Conservation (phyloP, 2,113 vertebrate species). For the Sprattus sprattus region DNA sequence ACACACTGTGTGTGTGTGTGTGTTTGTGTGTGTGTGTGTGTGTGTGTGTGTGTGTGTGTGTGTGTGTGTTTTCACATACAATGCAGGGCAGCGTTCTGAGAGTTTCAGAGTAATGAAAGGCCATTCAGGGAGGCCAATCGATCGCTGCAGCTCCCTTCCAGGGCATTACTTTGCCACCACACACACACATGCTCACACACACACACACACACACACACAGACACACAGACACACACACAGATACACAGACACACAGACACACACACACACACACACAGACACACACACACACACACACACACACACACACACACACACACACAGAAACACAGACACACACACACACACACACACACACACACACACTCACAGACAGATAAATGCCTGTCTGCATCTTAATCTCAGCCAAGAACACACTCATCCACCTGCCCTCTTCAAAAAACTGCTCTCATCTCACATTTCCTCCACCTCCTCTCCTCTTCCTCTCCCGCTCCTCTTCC, state of each 20-base stretch:
- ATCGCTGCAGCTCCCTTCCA: constrained; percentile 42
- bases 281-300: background rate
- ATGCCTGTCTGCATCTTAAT: constrained; percentile 43
- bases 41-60: background rate
- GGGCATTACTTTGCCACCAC: constrained; percentile 18
- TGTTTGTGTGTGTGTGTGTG: background rate
- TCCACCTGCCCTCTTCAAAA: background rate
- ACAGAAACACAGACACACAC: background rate
- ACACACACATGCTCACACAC: constrained; percentile 27
- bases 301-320: constrained; percentile 32
- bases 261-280: background rate
- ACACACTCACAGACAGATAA: constrained; percentile 8
- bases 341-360: background rate
- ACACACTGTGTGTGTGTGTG: background rate
- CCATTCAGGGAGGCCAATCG: constrained; percentile 36
- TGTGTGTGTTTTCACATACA: background rate
- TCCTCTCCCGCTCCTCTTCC: background rate
- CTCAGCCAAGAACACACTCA: constrained; percentile 21
- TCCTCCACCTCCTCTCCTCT: background rate
- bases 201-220: background rate
- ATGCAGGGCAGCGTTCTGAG: background rate
- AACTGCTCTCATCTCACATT: background rate
- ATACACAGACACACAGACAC: constrained; percentile 26
- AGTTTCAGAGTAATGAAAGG: constrained; percentile 45
- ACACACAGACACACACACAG: background rate